Evolutionary conservation across 2,113 vertebrate species (phyloP), one percentile per base, ranked within the genome.

Genomic region (Gavia stellata): DNA sequence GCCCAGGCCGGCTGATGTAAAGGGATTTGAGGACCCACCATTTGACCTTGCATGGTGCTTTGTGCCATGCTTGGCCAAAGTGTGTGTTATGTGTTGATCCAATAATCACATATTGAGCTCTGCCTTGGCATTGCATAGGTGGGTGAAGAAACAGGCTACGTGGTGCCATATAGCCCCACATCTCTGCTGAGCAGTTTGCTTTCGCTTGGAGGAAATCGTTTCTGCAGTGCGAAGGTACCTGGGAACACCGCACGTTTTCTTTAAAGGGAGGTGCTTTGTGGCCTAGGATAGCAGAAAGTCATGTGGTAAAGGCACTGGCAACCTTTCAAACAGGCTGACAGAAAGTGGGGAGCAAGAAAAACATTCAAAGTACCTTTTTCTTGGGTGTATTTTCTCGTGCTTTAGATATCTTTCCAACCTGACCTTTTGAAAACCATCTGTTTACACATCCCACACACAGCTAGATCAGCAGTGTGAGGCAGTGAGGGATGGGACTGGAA

Each of bases 391-490:
- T 90, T 66, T 19, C 19, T 92, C 4, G 2, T 72, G 73, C 65
- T 91, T 89, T 47, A 81, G 42, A 17, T 66, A 36, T 61, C n/a
- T 94, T 94, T 95, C 86, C 81, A 92, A 45, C 1, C 0, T 79
- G 81, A 94, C 81, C 91, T 97, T 96, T 94, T 72, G 33, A 85
- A 85, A 92, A 42, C 45, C 77, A 34, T 47, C 33, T 95, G 70
- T 95, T 96, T 94, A 91, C 62, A 66, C 78, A 50, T 80, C 91
- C 53, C 45, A 38, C 88, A 58, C 44, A 31, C 33, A 92, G 44
- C 28, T 59, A 67, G 23, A 38, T 53, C 40, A 68, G 50, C 61
- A 50, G 15, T 2, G 5, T 24, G 45, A 94, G 52, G 33, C 58
- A n/a, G 40, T 8, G 61, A 90, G 31, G 50, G n/a, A 34, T 33